Evolutionary conservation across 2,113 vertebrate species (phyloP).

Genomic region (Mellivora capensis): DNA sequence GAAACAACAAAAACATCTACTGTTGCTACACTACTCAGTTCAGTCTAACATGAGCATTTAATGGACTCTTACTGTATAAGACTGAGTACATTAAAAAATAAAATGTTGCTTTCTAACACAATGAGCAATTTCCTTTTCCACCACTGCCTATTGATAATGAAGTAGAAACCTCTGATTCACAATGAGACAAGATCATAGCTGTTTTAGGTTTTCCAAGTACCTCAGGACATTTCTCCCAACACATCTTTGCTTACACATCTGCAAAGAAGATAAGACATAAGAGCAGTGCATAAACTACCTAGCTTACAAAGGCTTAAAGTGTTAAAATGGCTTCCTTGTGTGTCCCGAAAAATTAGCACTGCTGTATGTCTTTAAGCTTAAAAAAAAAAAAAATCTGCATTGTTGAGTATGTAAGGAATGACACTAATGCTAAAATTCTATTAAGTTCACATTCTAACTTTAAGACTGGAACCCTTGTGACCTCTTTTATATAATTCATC

Average conservation of each 20-base stretch:
- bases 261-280: not conserved
- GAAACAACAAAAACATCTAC: not conserved
- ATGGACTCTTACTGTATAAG: not conserved
- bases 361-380: not conserved
- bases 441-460: conserved; percentile 17
- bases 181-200: not conserved
- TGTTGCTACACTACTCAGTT: not conserved
- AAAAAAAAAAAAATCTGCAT: not conserved
- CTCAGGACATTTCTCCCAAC: not conserved
- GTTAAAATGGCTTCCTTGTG: not conserved
- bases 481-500: not conserved
- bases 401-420: not conserved
- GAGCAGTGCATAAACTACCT: not conserved
- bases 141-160: not conserved
- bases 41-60: not conserved
- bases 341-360: not conserved
- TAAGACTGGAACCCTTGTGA: not conserved
- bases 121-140: not conserved
- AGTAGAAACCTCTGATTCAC: not conserved
- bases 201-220: not conserved
- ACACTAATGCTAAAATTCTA: not conserved
- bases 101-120: not conserved
- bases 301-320: not conserved
- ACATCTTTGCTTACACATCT: not conserved
- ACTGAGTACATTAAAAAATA: not conserved